Conservation (phyloP, 1,140 invertebrate species). For the Leptopilina boulardi region DNA sequence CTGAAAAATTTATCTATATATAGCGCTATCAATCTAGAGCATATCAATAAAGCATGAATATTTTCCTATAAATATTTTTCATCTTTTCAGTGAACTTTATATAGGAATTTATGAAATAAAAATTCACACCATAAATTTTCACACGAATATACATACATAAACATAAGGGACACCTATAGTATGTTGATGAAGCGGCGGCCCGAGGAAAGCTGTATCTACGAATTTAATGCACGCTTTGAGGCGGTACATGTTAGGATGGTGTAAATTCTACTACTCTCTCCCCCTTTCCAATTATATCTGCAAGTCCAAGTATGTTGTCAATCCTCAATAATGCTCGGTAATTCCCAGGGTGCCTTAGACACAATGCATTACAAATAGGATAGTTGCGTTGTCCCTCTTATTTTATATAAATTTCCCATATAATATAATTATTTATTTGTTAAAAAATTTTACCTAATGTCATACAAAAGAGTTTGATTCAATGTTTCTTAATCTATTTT, state of each 20-base stretch:
- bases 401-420: background rate
- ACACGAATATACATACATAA: background rate
- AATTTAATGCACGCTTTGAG: slow-evolving; percentile 21
- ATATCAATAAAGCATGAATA: too few relatives aligned
- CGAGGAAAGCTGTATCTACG: background rate
- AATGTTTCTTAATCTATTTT: too few relatives aligned
- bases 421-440: too few relatives aligned
- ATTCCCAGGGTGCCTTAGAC: background rate
- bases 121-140: slow-evolving; percentile 3
- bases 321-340: slow-evolving; percentile 10
- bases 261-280: background rate
- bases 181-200: background rate
- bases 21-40: too few relatives aligned
- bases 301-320: slow-evolving; percentile 10
- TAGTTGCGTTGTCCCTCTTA: background rate
- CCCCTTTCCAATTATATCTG: slow-evolving; percentile 19
- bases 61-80: too few relatives aligned
- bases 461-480: too few relatives aligned
- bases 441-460: too few relatives aligned
- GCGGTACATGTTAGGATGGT: background rate
- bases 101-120: background rate
- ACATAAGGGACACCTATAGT: background rate
- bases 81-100: background rate
- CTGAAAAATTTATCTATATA: too few relatives aligned
- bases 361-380: slow-evolving; percentile 9